A percentile compares a stretch with the other conserved stretches of the same genome.
phyloP scores from a whole-genome alignment of 2,113 vertebrate genomes.

The Dinomys branickii region DNA sequence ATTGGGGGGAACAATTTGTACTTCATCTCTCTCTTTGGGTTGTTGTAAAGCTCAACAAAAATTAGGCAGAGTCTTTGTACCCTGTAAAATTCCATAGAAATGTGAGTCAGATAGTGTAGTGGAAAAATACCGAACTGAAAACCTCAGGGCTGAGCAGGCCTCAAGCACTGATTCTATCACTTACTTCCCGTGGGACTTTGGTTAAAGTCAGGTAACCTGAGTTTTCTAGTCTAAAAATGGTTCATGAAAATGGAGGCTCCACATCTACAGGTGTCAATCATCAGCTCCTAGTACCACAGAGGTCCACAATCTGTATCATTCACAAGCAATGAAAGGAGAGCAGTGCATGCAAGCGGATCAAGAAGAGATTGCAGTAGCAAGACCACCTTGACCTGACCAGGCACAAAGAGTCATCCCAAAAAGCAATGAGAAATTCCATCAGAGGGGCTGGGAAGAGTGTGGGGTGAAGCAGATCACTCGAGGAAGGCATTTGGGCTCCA shows the following conservation, averaged over 20 bases:
- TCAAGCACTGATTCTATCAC: not conserved
- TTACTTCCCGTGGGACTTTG: not conserved
- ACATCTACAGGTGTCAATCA: not conserved
- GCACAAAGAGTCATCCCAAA: not conserved
- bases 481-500: not conserved
- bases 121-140: conserved; percentile 65
- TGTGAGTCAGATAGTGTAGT: conserved; percentile 11
- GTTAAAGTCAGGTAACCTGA: not conserved
- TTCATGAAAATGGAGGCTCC: not conserved
- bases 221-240: not conserved
- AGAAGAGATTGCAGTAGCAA: not conserved
- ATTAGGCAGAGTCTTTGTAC: not conserved
- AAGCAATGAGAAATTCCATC: not conserved
- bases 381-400: not conserved
- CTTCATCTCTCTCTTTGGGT: not conserved
- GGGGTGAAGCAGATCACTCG: accelerated
- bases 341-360: accelerated
- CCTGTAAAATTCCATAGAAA: conserved; percentile 64
- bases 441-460: not conserved
- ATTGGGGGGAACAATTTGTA: not conserved
- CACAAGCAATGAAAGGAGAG: not conserved
- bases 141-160: not conserved
- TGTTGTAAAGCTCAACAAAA: not conserved
- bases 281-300: not conserved
- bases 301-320: not conserved